Percentiles rank a stretch among this genome's conserved stretches.
Conservation (phyloP, 2,888 invertebrate species). For the Lepidochrysops patricia region DNA sequence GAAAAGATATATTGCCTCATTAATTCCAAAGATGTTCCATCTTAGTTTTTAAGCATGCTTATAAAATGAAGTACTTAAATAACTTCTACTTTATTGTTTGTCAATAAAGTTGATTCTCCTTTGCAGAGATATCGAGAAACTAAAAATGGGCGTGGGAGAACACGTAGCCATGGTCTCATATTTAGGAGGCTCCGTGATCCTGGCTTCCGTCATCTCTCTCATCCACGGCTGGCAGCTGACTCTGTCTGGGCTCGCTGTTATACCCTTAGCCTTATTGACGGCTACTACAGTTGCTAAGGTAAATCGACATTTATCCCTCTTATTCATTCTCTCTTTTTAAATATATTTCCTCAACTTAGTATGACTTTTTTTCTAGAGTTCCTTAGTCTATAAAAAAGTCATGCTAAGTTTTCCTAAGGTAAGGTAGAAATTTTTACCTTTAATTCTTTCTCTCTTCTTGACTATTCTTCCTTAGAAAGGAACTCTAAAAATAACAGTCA, state of each 20-base stretch:
- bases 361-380: too few species aligned
- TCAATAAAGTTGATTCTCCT: background rate
- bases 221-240: slow-evolving; percentile 89
- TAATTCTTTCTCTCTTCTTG: too few species aligned
- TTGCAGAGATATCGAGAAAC: slow-evolving; percentile 80
- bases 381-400: too few species aligned
- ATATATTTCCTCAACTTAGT: too few species aligned
- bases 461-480: too few species aligned
- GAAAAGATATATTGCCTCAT: slow-evolving; percentile 33
- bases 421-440: too few species aligned
- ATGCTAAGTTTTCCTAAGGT: too few species aligned
- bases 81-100: background rate
- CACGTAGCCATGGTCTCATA: slow-evolving; percentile 84
- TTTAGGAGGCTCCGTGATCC: slow-evolving; percentile 79
- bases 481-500: too few species aligned
- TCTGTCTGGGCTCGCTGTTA: slow-evolving; percentile 82
- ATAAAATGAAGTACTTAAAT: too few species aligned
- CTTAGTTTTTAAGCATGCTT: background rate
- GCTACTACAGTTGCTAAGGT: slow-evolving; percentile 84
- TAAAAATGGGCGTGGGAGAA: slow-evolving; percentile 87
- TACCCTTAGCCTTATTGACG: slow-evolving; percentile 81
- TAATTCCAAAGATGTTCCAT: too few species aligned
- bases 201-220: slow-evolving; percentile 80
- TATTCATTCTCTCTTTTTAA: too few species aligned
- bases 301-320: slow-evolving; percentile 17